Conservation (phyloP, 2,888 invertebrate species). For the Melanophora roralis region DNA sequence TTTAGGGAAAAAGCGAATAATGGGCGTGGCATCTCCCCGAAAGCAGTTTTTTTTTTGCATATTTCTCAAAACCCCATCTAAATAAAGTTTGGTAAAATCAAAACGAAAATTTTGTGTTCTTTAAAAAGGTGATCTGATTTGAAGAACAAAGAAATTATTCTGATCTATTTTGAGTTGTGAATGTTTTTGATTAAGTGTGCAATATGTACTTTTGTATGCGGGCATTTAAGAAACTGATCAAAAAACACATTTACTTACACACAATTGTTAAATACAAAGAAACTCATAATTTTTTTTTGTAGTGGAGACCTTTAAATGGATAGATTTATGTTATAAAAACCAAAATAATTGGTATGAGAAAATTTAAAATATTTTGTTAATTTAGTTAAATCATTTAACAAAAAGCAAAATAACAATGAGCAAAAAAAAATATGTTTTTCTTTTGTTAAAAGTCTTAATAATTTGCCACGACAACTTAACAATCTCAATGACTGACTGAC, state of each 20-base stretch:
- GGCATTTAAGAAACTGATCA: slow-evolving; percentile 38
- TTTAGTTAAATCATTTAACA: slow-evolving; percentile 59
- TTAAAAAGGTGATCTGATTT: too few species aligned
- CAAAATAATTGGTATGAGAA: slow-evolving; percentile 10
- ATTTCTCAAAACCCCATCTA: too few species aligned
- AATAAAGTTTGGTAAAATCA: too few species aligned
- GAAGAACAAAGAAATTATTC: too few species aligned
- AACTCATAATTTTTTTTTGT: slow-evolving; percentile 32
- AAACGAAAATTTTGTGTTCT: too few species aligned
- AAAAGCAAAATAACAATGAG: slow-evolving; percentile 21
- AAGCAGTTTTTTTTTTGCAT: too few species aligned
- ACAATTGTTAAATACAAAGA: slow-evolving; percentile 16
- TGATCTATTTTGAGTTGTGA: too few species aligned
- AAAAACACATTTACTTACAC: not conserved
- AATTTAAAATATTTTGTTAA: slow-evolving; percentile 46
- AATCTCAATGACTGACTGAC: not conserved
- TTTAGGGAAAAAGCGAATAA: too few species aligned
- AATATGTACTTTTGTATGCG: slow-evolving; percentile 51
- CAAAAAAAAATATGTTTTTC: slow-evolving; percentile 13
- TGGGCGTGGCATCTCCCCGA: too few species aligned
- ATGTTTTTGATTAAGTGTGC: too few species aligned
- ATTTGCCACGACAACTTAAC: slow-evolving; percentile 12
- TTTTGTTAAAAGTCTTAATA: not conserved
- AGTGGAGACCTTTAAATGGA: slow-evolving; percentile 31
- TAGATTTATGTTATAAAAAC: slow-evolving; percentile 17